Evolutionary conservation across 2,797 vertebrate genomes (phyloP).

Genomic region (Rousettus madagascariensis): DNA sequence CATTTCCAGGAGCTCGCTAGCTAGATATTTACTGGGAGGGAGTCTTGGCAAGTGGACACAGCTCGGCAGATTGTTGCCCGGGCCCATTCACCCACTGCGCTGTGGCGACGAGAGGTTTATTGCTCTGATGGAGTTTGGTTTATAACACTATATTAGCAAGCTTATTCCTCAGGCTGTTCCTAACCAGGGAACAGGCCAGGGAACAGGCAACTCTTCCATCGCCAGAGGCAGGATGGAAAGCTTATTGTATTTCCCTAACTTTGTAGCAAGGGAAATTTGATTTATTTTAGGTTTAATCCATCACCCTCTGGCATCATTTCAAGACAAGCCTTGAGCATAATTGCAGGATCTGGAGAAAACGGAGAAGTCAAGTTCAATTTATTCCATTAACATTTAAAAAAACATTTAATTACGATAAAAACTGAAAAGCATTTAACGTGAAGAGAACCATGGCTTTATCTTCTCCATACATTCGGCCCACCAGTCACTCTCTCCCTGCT

Average conservation of each 20-base stretch:
- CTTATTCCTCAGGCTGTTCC: slow-evolving; percentile 16
- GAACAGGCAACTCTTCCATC: background rate
- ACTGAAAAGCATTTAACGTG: slow-evolving; percentile 76
- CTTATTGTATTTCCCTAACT: slow-evolving; percentile 66
- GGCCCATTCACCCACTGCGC: background rate
- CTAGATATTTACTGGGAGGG: slow-evolving; percentile 69
- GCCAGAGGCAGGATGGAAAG: background rate
- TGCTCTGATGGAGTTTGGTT: background rate
- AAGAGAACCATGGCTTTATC: slow-evolving; percentile 67
- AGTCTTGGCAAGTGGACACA: slow-evolving; percentile 18
- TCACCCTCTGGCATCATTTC: slow-evolving; percentile 77
- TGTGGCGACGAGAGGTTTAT: background rate
- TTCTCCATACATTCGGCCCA: background rate
- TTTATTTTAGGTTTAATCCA: slow-evolving; percentile 75
- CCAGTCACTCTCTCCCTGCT: background rate
- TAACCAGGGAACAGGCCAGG: background rate
- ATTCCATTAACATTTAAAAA: slow-evolving; percentile 63
- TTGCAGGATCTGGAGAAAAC: slow-evolving; percentile 72
- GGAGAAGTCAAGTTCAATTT: slow-evolving; percentile 75
- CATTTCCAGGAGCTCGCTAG: slow-evolving; percentile 61
- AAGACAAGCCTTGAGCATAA: slow-evolving; percentile 73
- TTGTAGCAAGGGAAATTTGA: slow-evolving; percentile 64
- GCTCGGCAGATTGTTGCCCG: background rate
- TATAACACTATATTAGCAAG: background rate
- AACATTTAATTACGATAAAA: slow-evolving; percentile 74